phyloP scores from a whole-genome alignment of 2,113 vertebrate genomes.

The Centropus bengalensis region DNA sequence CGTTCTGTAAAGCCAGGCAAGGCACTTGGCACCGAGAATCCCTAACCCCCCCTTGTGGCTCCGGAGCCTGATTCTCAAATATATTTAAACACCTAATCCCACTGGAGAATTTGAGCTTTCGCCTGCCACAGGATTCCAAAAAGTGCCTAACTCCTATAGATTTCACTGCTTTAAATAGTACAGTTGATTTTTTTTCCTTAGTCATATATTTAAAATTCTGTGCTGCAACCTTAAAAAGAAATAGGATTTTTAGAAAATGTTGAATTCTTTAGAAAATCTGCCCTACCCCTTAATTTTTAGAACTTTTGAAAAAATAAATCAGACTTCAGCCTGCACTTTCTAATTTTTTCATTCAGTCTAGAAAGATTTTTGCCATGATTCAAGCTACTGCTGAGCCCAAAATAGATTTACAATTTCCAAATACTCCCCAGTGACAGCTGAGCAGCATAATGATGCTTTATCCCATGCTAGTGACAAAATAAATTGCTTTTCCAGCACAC shows the following conservation, averaged over 20 bases:
- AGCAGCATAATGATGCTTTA: slow-evolving; percentile 2
- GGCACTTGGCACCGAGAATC: background rate
- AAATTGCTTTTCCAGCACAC: slow-evolving; percentile 28
- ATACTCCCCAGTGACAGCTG: background rate
- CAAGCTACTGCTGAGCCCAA: background rate
- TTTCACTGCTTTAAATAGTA: background rate
- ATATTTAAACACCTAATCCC: slow-evolving; percentile 5
- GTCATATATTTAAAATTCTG: background rate
- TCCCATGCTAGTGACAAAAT: slow-evolving; percentile 12
- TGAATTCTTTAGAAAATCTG: background rate
- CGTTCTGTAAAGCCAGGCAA: background rate
- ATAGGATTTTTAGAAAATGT: background rate
- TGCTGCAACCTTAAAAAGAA: background rate
- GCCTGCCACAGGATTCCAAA: background rate
- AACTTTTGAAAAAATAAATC: background rate
- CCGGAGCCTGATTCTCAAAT: background rate
- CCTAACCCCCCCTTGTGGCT: background rate
- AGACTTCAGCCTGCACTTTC: background rate
- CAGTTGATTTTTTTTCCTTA: background rate
- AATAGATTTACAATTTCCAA: background rate
- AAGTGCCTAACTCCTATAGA: background rate
- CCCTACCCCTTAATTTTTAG: background rate
- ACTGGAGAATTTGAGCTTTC: background rate
- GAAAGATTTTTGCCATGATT: background rate
- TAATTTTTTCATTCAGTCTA: background rate